phyloP scores from a whole-genome alignment of 2,888 invertebrate species.

The Gortyna flavago region DNA sequence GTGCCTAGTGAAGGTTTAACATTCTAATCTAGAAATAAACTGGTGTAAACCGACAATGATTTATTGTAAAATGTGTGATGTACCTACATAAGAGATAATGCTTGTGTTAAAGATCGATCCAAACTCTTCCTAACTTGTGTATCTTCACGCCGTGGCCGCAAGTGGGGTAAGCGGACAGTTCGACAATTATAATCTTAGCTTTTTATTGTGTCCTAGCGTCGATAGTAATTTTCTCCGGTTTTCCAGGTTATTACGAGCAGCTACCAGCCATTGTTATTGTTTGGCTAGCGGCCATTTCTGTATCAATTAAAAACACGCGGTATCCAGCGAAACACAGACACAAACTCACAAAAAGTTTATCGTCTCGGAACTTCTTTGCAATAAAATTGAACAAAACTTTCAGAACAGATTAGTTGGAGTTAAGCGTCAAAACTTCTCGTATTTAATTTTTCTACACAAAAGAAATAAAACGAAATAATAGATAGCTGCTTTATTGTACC shows the following conservation, averaged over 20 bases:
- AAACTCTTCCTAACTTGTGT: no score
- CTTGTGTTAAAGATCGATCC: background rate
- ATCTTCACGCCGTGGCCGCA: background rate
- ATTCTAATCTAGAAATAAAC: no score
- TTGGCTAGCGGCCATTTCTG: background rate
- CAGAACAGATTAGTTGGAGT: background rate
- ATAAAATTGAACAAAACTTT: background rate
- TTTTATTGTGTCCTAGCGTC: background rate
- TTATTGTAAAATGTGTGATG: no score
- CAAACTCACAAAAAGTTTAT: background rate
- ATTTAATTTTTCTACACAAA: background rate
- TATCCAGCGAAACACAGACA: background rate
- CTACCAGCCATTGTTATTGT: no score
- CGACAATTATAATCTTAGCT: background rate
- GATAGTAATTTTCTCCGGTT: no score
- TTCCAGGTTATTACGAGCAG: background rate
- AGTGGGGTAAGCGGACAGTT: background rate
- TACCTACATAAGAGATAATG: no score
- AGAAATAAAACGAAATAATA: background rate
- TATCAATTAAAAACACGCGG: background rate
- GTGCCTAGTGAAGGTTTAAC: background rate
- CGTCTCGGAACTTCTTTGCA: background rate
- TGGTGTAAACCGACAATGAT: no score
- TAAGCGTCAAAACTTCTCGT: background rate
- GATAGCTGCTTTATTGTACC: background rate